Evolutionary conservation across 92 coral and sea anemone genomes (phyloP), one percentile per base, ranked within the genome.

Genomic region (Muricea muricata): DNA sequence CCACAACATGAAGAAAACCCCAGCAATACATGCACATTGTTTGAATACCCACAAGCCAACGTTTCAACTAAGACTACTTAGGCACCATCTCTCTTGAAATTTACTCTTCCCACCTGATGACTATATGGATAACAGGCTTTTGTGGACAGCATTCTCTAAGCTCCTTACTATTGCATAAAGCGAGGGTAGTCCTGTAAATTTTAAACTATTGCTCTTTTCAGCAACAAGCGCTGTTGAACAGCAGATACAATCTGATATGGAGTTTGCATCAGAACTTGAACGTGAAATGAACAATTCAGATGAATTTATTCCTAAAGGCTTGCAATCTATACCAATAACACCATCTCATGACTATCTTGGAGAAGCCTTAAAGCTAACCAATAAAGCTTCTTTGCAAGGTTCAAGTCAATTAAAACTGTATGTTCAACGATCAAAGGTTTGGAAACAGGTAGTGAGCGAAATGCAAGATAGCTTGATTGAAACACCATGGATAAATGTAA

Each of bases 391-490:
- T 75, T 75, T 23, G 29, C 47, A 45, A 14, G 65, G 33, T 46
- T 3, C 65, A 46, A 24, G 47, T 4, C 21, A 42, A 42, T 54
- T 75, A 41, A 46, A 18, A 6, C 26, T 71, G 33, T 71, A 71
- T 30, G 78, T 30, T 12, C 78, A 71, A 71, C n/a, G 78, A 13
- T 75, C 81, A n/a, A 75, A 54, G 47, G 81, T 75, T 9, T 75
- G 81, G 81, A 54, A 47, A 32, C 60, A 42, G 35, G 81, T 28
- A 14, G 21, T 75, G 17, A 54, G 28, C 33, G 81, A 75, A 47
- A 54, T 54, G 33, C 60, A 54, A 32, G 81, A 54, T 11, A 45
- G 37, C 28, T 42, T 42, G 68, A 65, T 55, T 55, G 4, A 55
- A 55, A 55, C 63, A 18, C 2, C 63, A 55, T n/a, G 13, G 13